phyloP scores from a whole-genome alignment of 2,888 invertebrate species.

The Drosophila pegasa region DNA sequence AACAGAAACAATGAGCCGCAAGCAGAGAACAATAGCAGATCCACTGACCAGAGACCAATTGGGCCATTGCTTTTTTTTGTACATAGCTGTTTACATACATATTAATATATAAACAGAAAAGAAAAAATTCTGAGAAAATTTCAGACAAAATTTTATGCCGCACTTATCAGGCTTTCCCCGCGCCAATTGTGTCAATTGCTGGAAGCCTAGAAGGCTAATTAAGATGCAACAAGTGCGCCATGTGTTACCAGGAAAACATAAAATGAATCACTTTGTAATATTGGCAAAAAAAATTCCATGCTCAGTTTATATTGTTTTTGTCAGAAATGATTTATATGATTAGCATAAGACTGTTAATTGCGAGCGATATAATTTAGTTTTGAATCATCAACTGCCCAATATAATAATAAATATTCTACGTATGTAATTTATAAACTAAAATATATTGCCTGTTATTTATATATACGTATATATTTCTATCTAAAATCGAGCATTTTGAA shows the following conservation, averaged over 20 bases:
- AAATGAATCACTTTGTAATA: slow-evolving; percentile 46
- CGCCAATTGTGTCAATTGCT: slow-evolving; percentile 20
- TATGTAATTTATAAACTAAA: neutral
- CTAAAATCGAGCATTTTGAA: neutral
- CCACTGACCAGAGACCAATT: slow-evolving; percentile 41
- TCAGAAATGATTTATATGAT: slow-evolving; percentile 24
- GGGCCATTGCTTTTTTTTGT: slow-evolving; percentile 38
- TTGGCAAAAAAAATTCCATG: slow-evolving; percentile 53
- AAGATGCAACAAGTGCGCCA: slow-evolving; percentile 65
- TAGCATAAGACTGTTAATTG: slow-evolving; percentile 46
- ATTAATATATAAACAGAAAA: neutral
- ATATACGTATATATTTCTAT: neutral
- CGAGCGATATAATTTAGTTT: slow-evolving; percentile 1
- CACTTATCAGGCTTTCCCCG: slow-evolving; percentile 50
- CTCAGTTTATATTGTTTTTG: slow-evolving; percentile 44
- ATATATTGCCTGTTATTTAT: neutral
- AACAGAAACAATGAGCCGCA: slow-evolving; percentile 38
- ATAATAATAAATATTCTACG: neutral
- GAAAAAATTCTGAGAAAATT: slow-evolving; percentile 58
- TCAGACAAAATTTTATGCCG: slow-evolving; percentile 14
- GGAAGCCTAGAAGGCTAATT: slow-evolving; percentile 48
- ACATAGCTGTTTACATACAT: neutral
- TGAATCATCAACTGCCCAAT: slow-evolving; percentile 6
- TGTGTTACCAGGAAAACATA: slow-evolving; percentile 52
- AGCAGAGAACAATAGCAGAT: slow-evolving; percentile 30